A percentile compares a stretch with the other conserved stretches of the same genome.
phyloP scores from a whole-genome alignment of 2,888 invertebrate genomes.

The Epinotia brunnichana region DNA sequence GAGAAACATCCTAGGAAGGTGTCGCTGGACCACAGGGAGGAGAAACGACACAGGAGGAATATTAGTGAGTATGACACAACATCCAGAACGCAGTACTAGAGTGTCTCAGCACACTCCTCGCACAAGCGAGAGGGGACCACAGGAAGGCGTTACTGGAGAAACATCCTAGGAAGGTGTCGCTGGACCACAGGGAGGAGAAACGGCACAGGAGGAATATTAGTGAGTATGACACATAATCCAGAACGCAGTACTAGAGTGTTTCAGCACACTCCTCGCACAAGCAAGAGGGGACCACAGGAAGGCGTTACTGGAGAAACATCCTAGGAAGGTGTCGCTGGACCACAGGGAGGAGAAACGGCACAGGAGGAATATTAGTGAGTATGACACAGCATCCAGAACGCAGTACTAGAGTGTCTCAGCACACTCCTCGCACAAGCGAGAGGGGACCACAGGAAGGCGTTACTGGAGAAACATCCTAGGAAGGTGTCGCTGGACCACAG shows the following conservation, averaged over 20 bases:
- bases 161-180: conserved; percentile 57
- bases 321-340: conserved; percentile 61
- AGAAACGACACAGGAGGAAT: conserved; percentile 76
- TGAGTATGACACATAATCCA: too few relatives aligned
- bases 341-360: conserved; percentile 70
- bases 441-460: too few relatives aligned
- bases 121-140: too few relatives aligned
- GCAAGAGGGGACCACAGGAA: too few relatives aligned
- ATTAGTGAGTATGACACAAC: conserved; percentile 84
- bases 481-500: conserved; percentile 64
- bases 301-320: conserved; percentile 68
- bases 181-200: conserved; percentile 69
- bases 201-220: conserved; percentile 78
- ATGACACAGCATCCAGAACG: too few relatives aligned
- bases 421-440: too few relatives aligned
- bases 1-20: conserved; percentile 69
- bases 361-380: conserved; percentile 81
- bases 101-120: too few relatives aligned
- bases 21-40: conserved; percentile 65
- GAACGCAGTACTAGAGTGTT: too few relatives aligned
- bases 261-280: too few relatives aligned
- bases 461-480: conserved; percentile 70
- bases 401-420: too few relatives aligned
- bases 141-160: conserved; percentile 62
- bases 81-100: too few relatives aligned